phyloP scores from a whole-genome alignment of 2,797 vertebrate species.

The Amniataba percoides region DNA sequence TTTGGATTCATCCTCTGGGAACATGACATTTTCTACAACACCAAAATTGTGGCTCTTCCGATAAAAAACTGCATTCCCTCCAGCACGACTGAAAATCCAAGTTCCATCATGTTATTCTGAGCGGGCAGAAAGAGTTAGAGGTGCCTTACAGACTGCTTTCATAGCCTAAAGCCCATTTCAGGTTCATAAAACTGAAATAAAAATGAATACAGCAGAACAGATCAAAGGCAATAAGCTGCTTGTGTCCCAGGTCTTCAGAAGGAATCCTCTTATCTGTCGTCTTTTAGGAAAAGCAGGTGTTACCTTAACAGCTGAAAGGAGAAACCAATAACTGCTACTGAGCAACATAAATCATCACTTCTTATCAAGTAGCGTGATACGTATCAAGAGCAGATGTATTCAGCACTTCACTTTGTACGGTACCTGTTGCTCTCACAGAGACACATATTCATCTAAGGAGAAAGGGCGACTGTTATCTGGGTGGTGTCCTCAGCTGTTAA shows the following conservation, averaged over 20 bases:
- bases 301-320: conserved; percentile 29
- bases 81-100: neutral
- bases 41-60: neutral
- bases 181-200: conserved; percentile 47
- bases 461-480: conserved; percentile 39
- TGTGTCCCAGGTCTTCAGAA: conserved; percentile 13
- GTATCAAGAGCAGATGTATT: conserved; percentile 44
- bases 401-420: conserved; percentile 3
- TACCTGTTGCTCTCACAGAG: conserved; percentile 11
- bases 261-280: conserved; percentile 38
- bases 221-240: conserved; percentile 36
- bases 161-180: conserved; percentile 31
- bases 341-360: conserved; percentile 15
- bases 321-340: conserved; percentile 27
- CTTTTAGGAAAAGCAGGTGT: conserved; percentile 45
- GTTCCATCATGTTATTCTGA: conserved; percentile 7
- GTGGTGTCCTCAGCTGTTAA: conserved; percentile 35
- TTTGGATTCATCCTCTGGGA: neutral
- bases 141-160: conserved; percentile 16
- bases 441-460: conserved; percentile 48
- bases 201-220: conserved; percentile 27
- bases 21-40: neutral
- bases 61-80: neutral
- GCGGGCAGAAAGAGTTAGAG: conserved; percentile 19
- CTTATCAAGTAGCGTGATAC: conserved; percentile 6